phyloP scores from a whole-genome alignment of 2,888 invertebrate genomes.

The Tinea trinotella region DNA sequence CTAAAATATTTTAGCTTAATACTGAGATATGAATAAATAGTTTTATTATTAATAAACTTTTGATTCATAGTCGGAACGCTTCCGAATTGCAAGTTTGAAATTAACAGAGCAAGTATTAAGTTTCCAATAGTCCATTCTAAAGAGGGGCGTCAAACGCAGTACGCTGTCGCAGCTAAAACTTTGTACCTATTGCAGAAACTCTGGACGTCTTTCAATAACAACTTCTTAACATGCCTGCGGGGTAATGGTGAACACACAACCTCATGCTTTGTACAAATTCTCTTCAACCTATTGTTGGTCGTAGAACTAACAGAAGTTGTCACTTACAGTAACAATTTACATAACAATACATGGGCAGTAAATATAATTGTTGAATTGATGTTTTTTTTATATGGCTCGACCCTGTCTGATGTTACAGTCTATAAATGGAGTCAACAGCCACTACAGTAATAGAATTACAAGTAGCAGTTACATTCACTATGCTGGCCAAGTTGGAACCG shows the following conservation, averaged over 20 bases:
- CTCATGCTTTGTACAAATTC: background rate
- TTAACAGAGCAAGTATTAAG: conserved; percentile 14
- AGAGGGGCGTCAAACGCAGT: conserved; percentile 16
- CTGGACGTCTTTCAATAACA: conserved; percentile 20
- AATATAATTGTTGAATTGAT: no score
- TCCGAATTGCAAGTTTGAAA: conserved; percentile 15
- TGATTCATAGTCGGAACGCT: conserved; percentile 12
- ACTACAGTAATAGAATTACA: no score
- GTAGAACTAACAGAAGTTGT: no score
- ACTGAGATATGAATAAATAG: background rate
- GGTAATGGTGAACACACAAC: conserved; percentile 3
- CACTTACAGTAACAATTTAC: no score
- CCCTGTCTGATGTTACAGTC: no score
- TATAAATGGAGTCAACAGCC: no score
- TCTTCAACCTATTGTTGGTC: no score
- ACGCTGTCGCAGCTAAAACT: conserved; percentile 16
- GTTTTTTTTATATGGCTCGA: no score
- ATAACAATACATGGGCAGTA: no score
- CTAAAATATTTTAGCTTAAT: background rate
- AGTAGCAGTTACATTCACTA: no score
- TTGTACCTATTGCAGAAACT: conserved; percentile 9
- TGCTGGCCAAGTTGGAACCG: no score
- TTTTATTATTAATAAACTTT: conserved; percentile 9
- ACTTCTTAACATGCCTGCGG: conserved; percentile 20
- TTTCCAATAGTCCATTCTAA: conserved; percentile 11